Evolutionary conservation across 2,888 invertebrate species (phyloP).

Genomic region (Heteromurus nitidus): DNA sequence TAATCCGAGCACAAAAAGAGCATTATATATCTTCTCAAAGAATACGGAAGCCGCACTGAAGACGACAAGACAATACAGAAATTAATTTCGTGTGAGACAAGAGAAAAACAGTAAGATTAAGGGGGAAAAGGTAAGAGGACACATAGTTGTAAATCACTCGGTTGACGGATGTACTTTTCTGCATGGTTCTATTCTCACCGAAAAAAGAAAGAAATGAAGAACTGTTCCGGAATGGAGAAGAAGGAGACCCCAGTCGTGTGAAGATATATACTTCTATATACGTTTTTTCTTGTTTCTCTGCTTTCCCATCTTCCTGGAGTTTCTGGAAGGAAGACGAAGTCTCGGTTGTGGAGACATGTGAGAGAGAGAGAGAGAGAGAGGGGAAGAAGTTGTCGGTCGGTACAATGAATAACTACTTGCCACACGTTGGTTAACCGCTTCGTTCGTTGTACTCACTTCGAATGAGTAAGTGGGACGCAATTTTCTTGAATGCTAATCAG

Average conservation of each 20-base stretch:
- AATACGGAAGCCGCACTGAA: background rate
- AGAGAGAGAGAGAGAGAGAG: background rate
- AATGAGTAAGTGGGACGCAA: constrained; percentile 33
- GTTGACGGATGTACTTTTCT: constrained; percentile 40
- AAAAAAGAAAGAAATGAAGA: background rate
- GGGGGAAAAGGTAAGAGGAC: constrained; percentile 33
- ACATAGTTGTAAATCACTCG: constrained; percentile 55
- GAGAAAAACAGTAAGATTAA: constrained; percentile 47
- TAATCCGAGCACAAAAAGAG: no score
- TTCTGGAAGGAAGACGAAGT: background rate
- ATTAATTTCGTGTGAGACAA: constrained; percentile 34
- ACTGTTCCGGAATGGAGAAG: no score
- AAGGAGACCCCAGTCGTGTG: no score
- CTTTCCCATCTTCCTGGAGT: background rate
- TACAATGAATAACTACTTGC: constrained; percentile 9
- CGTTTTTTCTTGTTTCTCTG: background rate
- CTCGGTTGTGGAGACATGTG: no score
- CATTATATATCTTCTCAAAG: no score
- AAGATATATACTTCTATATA: background rate
- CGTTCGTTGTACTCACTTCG: constrained; percentile 3
- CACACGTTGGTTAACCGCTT: constrained; percentile 17
- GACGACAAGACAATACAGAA: constrained; percentile 22
- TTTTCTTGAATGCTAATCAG: constrained; percentile 56
- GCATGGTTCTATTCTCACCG: background rate
- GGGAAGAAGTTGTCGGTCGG: background rate